A percentile compares a stretch with the other conserved stretches of the same genome.
These are phyloP conservation scores for Hestina assimilis DNA, from an alignment of 1,140 invertebrate species.

Conservation along the genomic window DNA sequence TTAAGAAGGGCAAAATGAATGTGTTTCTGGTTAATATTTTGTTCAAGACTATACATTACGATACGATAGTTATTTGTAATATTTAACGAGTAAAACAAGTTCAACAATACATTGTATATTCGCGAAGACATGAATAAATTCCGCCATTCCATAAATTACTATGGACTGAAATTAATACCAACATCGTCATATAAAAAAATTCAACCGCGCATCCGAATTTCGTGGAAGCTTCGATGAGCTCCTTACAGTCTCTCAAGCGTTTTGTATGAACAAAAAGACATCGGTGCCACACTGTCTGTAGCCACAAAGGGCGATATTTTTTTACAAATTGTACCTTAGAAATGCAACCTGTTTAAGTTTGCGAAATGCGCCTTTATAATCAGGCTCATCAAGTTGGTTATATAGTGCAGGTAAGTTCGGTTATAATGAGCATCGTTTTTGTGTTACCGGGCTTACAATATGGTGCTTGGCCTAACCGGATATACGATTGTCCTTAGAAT, in stretches of 20 bases:
- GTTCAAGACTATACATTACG: neutral
- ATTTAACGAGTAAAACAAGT: no score
- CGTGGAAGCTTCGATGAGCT: constrained; percentile 54
- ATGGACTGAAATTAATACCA: constrained; percentile 3
- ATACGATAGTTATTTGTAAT: neutral
- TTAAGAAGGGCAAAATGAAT: neutral
- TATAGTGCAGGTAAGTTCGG: constrained; percentile 28
- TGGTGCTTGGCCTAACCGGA: constrained; percentile 57
- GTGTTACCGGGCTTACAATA: constrained; percentile 53
- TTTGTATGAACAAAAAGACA: constrained; percentile 59
- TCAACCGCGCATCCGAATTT: constrained; percentile 42
- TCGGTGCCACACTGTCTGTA: constrained; percentile 72
- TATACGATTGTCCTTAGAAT: constrained; percentile 63
- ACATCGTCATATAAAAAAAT: constrained; percentile 4
- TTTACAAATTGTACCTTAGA: constrained; percentile 65
- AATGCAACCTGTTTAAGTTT: constrained; percentile 50
- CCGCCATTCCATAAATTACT: neutral
- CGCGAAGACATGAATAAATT: no score
- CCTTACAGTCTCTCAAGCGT: constrained; percentile 46
- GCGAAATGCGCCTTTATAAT: constrained; percentile 45
- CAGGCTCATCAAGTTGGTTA: constrained; percentile 34
- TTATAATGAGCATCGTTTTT: constrained; percentile 64
- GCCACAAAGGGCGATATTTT: constrained; percentile 60
- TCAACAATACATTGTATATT: no score
- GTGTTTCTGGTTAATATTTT: neutral